Evolutionary conservation across 1,140 invertebrate species (phyloP), one percentile per base, ranked within the genome.

Genomic region (Oncopodura yosiiana): DNA sequence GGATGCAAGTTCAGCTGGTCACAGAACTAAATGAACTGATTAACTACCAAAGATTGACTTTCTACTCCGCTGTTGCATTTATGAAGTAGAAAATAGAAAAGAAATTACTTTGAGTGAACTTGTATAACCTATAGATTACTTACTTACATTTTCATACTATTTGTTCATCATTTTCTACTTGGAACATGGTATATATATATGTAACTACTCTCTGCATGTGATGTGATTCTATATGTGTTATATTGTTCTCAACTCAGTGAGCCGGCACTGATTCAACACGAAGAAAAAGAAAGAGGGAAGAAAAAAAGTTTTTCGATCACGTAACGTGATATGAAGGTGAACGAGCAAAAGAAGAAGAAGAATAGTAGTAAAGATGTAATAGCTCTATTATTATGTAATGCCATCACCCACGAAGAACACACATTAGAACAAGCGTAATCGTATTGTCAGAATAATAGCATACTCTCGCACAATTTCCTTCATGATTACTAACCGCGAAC

Each of bases 241-340:
- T 34, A 54, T 54, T 54, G 43, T 54, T 54, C 52, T 23, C 14
- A 36, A 48, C 26, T 54, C 43, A 48, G 52, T 54, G 52, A 48
- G 37, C 30, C 52, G 52, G 39, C 18, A 29, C 43, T 54, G 41
- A 54, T 54, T 54, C n/a, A n/a, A n/a, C n/a, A n/a, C n/a, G n/a
- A n/a, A n/a, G n/a, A n/a, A n/a, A 46, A 21, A 32, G 23, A 11
- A 23, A 9, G 14, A 19, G 14, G 3, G 26, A 30, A 41, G 21
- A 24, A 53, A 34, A 39, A 54, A 54, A 54, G 52, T 54, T 54
- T 54, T 54, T 54, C 52, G 34, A 54, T 54, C 52, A 54, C 52
- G 36, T 54, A 44, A 54, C 30, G 43, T 37, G 50, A 53, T 53
- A 44, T 53, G 50, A 30, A 43, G 6, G 23, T 19, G 27, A 43